Base-by-base conservation (phyloP, 2,888 invertebrate species). In the Torymus aiolomorphi region DNA sequence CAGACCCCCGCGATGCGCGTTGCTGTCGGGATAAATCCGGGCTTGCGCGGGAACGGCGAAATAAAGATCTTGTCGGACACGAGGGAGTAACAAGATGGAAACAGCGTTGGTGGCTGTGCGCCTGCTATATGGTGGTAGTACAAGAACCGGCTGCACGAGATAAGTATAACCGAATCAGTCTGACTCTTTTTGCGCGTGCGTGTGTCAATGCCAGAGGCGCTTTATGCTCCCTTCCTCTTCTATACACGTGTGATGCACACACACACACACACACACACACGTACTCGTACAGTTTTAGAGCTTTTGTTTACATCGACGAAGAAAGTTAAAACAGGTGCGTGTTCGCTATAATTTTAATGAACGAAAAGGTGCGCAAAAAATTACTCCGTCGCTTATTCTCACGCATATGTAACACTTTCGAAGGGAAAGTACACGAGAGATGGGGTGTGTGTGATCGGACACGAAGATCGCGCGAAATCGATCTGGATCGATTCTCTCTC, bases 11-110 rank as follows among this genome's bases (percentile, higher is more conserved):
- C 80, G 75, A 74, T n/a, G 74, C 51, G 31, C n/a, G 54, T 56
- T 16, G 51, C 18, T 49, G 56, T 42, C 42, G 11, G 74, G 69
- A 74, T 74, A 63, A 74, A 74, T 78, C 66, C 65, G 42, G 31
- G 20, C 61, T n/a, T 18, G 52, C 61, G 49, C 42, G 56, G 12
- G 12, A 20, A 16, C 83, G 78, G 79, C 84, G 84, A 86, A 88
- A 88, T 88, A 87, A 88, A 88, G 88, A 88, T 88, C 88, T 88
- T 87, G 88, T 87, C 85, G 84, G 86, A 87, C 87, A 86, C 84
- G 86, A 80, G 86, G 82, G 70, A 70, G 82, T 75, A 86, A 87
- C 87, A 87, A 87, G 86, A 85, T 84, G 86, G 86, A 84, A 87
- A 87, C 86, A 85, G 51, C 82, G 77, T 80, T 80, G 67, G 59